Conservation (phyloP, 1,140 invertebrate genomes). For the Hydropsyche tenuis region DNA sequence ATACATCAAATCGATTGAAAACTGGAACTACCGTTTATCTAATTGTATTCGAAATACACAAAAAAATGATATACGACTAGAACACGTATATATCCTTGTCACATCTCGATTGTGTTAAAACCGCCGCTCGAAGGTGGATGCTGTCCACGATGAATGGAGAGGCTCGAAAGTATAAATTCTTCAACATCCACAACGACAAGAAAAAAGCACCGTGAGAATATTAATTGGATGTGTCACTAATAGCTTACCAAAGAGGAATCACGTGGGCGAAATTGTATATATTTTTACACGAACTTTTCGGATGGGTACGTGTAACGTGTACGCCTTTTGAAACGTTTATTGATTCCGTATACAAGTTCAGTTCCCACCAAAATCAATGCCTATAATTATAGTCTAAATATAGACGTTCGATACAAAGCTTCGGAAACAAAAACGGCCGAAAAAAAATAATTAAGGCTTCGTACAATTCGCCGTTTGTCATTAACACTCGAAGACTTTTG, state of each 20-base stretch:
- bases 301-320: neutral
- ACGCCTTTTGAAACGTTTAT: conserved; percentile 5
- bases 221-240: conserved; percentile 20
- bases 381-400: conserved; percentile 21
- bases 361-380: conserved; percentile 15
- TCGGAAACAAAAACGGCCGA: neutral
- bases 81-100: too few species aligned
- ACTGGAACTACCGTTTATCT: too few species aligned
- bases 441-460: conserved; percentile 9
- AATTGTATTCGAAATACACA: too few species aligned
- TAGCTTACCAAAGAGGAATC: conserved; percentile 14
- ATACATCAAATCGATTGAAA: too few species aligned
- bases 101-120: too few species aligned
- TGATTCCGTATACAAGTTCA: conserved; percentile 2
- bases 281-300: conserved; percentile 12
- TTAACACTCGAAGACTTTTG: neutral
- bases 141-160: too few species aligned
- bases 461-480: neutral
- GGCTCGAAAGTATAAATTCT: too few species aligned
- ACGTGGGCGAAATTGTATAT: conserved; percentile 24
- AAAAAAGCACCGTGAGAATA: neutral
- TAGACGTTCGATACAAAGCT: neutral
- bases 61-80: too few species aligned
- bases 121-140: too few species aligned
- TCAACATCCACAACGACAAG: conserved; percentile 1